Base-by-base conservation (phyloP, 2,888 invertebrate species). In the Serrognathus titanus region DNA sequence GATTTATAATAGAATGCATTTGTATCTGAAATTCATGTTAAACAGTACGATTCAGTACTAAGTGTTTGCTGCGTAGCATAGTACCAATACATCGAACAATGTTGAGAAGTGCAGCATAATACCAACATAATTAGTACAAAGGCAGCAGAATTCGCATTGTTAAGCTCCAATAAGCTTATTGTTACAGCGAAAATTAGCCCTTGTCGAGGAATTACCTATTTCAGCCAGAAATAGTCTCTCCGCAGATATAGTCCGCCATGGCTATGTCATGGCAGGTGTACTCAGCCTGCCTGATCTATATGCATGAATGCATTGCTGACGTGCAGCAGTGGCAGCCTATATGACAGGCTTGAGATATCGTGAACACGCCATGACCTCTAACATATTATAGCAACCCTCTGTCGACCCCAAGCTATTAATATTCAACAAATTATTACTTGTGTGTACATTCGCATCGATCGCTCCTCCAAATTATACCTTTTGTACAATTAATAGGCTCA, bases 391-490 rank as follows among this genome's bases (percentile, higher is more conserved):
- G 40, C 56, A 59, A 59, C 53, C 59, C 57, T 56, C 16, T 24
- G 40, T 53, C 53, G 49, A 53, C 55, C 53, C 53, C 36, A 11
- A n/a, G 49, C 53, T 45, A 56, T 56, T 56, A 56, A 59, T 59
- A 55, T 59, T 59, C 56, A 59, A 59, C 59, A 53, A 59, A 59
- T 59, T 56, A 56, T 49, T 46, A 41, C 49, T 52, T 48, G 53
- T 59, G 53, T 53, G 53, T 51, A 58, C 53, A 48, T 41, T 55
- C 52, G 55, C 59, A 52, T 57, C 35, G 48, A 24, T 40, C 49
- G 38, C 51, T 49, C 48, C 40, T 51, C 55, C 45, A 47, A 41
- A 39, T 12, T 45, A 46, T 16, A 31, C 20, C 37, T 54, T 49
- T 54, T 54, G 35, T 48, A 20, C 35, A 53, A 54, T 37, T 40